Conservation (phyloP, 1,140 invertebrate species). For the Rhopalosiphum maidis region DNA sequence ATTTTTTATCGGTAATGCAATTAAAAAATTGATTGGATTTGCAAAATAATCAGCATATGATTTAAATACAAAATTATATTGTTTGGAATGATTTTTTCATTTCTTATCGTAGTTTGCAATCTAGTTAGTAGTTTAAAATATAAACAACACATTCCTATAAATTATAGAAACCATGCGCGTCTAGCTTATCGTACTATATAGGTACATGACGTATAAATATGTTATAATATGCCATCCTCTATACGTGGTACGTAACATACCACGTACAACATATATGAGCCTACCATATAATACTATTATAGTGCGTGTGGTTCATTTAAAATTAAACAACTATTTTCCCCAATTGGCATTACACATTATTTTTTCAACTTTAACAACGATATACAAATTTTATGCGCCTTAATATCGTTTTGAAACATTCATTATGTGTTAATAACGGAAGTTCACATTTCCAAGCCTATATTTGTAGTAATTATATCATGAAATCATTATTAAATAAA, state of each 20-base stretch:
- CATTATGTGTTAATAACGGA: background rate
- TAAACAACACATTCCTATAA: background rate
- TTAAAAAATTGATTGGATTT: background rate
- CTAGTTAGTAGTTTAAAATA: background rate
- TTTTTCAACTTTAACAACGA: background rate
- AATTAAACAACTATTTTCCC: background rate
- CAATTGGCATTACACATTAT: background rate
- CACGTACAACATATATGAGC: background rate
- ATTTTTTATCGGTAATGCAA: background rate
- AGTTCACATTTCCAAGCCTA: background rate
- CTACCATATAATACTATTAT: background rate
- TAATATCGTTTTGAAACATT: background rate
- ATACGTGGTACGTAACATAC: background rate
- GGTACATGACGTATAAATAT: background rate
- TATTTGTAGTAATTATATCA: background rate
- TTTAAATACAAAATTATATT: background rate
- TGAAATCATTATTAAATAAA: background rate
- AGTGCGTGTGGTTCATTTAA: background rate
- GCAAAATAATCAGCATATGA: background rate
- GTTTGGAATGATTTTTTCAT: background rate
- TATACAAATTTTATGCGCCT: background rate
- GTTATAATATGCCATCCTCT: background rate
- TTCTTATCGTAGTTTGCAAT: background rate
- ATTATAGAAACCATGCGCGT: background rate
- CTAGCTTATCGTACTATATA: background rate